These are phyloP conservation scores for Polymixis lichenea DNA, from an alignment of 2,888 invertebrate species.

Conservation along the genomic window DNA sequence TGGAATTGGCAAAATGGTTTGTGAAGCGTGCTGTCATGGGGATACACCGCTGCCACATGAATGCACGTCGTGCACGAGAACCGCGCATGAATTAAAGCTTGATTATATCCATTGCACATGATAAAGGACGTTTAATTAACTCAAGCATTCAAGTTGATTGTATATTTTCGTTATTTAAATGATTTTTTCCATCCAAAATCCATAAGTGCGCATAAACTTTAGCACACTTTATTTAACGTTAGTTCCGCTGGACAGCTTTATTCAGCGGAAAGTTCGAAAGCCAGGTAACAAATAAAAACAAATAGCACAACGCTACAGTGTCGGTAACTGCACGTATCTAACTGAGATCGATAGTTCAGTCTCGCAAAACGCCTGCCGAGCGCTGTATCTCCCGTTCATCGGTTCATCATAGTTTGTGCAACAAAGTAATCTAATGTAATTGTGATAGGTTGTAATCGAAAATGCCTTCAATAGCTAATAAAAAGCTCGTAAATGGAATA, in stretches of 20 bases:
- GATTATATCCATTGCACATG: neutral
- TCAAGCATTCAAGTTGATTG: constrained; percentile 9
- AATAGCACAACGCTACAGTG: constrained; percentile 52
- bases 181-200: constrained; percentile 3
- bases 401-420: constrained; percentile 71
- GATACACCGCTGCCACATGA: constrained; percentile 8
- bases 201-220: neutral
- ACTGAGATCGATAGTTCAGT: constrained; percentile 68
- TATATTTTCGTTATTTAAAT: constrained; percentile 15
- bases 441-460: constrained; percentile 43
- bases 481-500: constrained; percentile 48
- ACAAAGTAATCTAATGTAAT: constrained; percentile 54
- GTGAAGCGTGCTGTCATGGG: constrained; percentile 18
- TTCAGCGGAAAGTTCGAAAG: constrained; percentile 17
- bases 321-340: constrained; percentile 67
- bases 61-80: neutral
- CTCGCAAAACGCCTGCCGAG: constrained; percentile 68
- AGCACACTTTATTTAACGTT: neutral
- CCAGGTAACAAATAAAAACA: constrained; percentile 19
- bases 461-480: constrained; percentile 58
- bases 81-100: neutral
- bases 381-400: constrained; percentile 72
- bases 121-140: neutral
- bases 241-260: constrained; percentile 6
- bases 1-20: constrained; percentile 36